Evolutionary conservation across 2,113 vertebrate genomes (phyloP), one percentile per base, ranked within the genome.

Genomic region (Setophaga petechia): DNA sequence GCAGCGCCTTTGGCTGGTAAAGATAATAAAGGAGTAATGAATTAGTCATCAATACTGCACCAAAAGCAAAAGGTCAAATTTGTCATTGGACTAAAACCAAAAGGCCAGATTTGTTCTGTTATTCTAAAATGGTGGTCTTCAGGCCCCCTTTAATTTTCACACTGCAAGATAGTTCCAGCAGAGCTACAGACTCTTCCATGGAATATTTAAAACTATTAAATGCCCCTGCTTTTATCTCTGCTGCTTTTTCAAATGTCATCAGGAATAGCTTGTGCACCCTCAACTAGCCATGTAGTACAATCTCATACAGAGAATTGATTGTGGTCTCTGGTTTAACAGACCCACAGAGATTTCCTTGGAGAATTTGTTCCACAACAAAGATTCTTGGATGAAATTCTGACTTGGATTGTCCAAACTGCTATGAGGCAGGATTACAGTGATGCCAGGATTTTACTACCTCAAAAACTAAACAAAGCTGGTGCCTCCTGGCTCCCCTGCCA

Each of bases 21-120:
- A 86, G 79, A 71, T 66, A 84, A 58, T 85, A 90, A 93, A 82
- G 71, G 39, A 91, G 24, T 87, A 93, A 93, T 85, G 82, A 82
- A 88, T 94, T 95, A 94, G 82, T 93, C 92, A 96, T 86, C 88
- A 74, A 88, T 86, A 94, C 24, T 44, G 63, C 37, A 73, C 11
- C 4, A 15, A 83, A 90, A 86, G 59, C 66, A 90, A 94, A 96
- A 93, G 90, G 92, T 92, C 72, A 84, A n/a, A 80, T 86, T 80
- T 88, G 73, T 95, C 76, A 74, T 80, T 71, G 65, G 30, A 74
- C 59, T 74, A 92, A 94, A 94, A 88, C 39, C 59, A 92, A 86
- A 90, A 74, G 68, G 55, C 21, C 19, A 19, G 28, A 3, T 74
- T 80, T 74, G 28, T 71, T 82, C 79, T 77, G 46, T 76, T 92